Percentiles rank a stretch among this genome's conserved stretches.
Conservation (phyloP, 2,797 vertebrate species). For the Poecilia picta region DNA sequence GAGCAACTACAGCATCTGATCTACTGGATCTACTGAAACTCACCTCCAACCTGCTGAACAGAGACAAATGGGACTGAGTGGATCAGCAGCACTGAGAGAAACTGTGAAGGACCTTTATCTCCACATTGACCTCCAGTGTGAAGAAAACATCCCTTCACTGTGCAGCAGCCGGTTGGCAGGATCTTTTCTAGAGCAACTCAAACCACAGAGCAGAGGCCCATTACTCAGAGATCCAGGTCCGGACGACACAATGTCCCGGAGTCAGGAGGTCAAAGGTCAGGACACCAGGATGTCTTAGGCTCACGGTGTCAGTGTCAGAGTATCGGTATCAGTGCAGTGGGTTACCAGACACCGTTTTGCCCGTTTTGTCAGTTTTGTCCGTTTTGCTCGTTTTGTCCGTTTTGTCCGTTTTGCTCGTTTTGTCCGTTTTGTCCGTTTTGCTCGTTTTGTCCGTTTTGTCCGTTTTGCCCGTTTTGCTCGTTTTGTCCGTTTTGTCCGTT, state of each 20-base stretch:
- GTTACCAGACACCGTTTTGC: neutral
- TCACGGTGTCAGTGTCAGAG: neutral
- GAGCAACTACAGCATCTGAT: neutral
- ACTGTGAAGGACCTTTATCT: slow-evolving; percentile 19
- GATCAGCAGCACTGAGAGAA: slow-evolving; percentile 20
- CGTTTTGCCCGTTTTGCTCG: no score
- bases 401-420: no score
- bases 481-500: no score
- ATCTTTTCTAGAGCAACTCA: slow-evolving; percentile 40
- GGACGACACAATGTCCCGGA: neutral
- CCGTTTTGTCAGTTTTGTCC: no score
- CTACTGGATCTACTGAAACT: slow-evolving; percentile 26
- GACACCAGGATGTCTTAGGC: neutral
- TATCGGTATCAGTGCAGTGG: neutral
- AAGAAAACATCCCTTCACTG: slow-evolving; percentile 42
- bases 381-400: no score
- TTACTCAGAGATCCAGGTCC: slow-evolving; percentile 37
- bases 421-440: no score
- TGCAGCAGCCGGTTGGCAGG: slow-evolving; percentile 44
- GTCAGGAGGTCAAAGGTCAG: neutral
- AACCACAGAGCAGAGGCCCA: slow-evolving; percentile 27
- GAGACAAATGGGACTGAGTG: slow-evolving; percentile 59
- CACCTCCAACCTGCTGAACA: slow-evolving; percentile 19
- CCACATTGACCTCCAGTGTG: slow-evolving; percentile 42
- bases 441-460: no score